Percentiles rank a stretch among this genome's conserved stretches.
These are phyloP conservation scores for Heterocephalus glaber DNA, from an alignment of 2,113 vertebrate species.

Conservation along the genomic window DNA sequence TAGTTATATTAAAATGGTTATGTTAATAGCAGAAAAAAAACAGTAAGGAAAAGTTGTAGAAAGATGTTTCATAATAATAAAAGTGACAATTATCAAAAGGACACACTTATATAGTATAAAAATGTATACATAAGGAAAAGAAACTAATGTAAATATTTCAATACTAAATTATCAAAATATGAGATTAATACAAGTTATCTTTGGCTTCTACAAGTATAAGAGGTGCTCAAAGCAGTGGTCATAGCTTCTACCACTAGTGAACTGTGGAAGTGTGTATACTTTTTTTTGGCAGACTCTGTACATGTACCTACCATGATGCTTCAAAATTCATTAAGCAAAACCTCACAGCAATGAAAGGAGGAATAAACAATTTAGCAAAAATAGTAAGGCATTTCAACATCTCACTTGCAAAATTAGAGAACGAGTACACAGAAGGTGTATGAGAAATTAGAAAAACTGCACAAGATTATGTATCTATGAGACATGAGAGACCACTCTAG, in stretches of 20 bases:
- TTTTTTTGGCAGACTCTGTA: not conserved
- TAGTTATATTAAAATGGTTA: not conserved
- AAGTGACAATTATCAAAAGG: not conserved
- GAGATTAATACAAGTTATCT: too few species aligned
- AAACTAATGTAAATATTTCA: too few species aligned
- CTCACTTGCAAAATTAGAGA: not conserved
- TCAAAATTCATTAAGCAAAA: not conserved
- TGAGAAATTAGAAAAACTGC: not conserved
- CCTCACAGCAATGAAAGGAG: not conserved
- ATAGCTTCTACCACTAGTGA: too few species aligned
- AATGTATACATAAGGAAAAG: too few species aligned
- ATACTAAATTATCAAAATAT: too few species aligned
- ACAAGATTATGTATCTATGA: not conserved
- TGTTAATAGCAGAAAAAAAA: not conserved
- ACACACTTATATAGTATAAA: not conserved
- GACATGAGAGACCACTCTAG: not conserved
- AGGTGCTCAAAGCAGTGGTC: too few species aligned
- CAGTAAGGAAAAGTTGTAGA: not conserved
- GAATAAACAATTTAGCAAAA: not conserved
- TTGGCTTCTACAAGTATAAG: too few species aligned
- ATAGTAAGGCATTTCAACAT: not conserved
- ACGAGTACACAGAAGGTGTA: not conserved
- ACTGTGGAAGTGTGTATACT: too few species aligned
- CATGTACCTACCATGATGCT: not conserved
- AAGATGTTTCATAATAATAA: not conserved